Evolutionary conservation across 1,140 invertebrate species (phyloP), one percentile per base, ranked within the genome.

Genomic region (Cecropterus lyciades): DNA sequence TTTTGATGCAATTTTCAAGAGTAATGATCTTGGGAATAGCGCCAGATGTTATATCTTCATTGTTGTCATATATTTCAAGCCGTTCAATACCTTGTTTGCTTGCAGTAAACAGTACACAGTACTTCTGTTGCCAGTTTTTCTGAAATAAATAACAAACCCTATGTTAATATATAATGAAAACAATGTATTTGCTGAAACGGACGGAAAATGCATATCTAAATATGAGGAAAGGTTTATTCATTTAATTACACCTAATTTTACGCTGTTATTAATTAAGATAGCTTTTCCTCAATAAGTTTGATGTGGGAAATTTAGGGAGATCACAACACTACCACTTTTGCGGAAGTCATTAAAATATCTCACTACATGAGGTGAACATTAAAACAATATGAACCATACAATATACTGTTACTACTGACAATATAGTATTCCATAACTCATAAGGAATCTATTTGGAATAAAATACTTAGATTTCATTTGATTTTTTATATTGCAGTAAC

Each of bases 1-100:
- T 97, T 94, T 97, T 97, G 14, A 97, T 95, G 84, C 97, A 97
- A 82, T 97, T 96, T 92, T 97, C 96, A 37, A 97, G 91, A 0
- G 96, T 96, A 66, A 97, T 95, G 49, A 97, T 97, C 77, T 95
- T 95, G 43, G 94, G 94, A 56, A 94, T 93, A 40, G 93, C 92
- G 77, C 93, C 93, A 84, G 95, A 94, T 37, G 93, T 93, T 11
- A 94, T 83, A 75, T 95, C 95, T 80, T 96, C 95, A 86, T 96
- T 95, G 85, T 93, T 95, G 48, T 97, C 97, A 88, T 96, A 97
- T 70, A 97, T 95, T 93, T 98, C 97, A 30, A 97, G 87, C 48
- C 97, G 93, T 80, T 96, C 95, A 71, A 97, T 96, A 10, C 97
- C 97, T 89, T 95, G 95, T 80, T 96, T 97, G 81, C 96, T 97